A percentile compares a stretch with the other conserved stretches of the same genome.
Conservation (phyloP, 2,797 vertebrate species). For the Enteromius radiatus region DNA sequence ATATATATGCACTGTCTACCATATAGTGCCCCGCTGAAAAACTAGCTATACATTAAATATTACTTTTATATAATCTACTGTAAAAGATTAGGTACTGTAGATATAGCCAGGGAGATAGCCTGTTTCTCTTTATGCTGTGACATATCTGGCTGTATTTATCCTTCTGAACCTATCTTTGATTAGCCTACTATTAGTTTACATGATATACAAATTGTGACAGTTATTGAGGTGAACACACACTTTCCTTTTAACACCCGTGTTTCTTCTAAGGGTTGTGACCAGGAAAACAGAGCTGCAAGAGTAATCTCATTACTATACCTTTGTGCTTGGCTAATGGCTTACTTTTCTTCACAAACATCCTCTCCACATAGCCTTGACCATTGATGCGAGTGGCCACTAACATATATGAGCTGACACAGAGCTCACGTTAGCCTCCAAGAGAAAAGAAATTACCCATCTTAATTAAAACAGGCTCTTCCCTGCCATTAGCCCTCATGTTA, state of each 20-base stretch:
- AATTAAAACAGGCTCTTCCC: slow-evolving; percentile 43
- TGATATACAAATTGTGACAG: neutral
- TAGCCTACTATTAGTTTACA: neutral
- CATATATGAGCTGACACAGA: slow-evolving; percentile 18
- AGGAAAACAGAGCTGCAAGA: neutral
- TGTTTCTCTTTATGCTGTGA: neutral
- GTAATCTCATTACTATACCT: slow-evolving; percentile 16
- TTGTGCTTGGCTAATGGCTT: slow-evolving; percentile 13
- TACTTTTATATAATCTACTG: neutral
- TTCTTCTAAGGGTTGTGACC: neutral
- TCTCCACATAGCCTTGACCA: neutral
- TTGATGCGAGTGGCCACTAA: slow-evolving; percentile 23
- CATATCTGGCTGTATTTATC: neutral
- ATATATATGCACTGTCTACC: neutral
- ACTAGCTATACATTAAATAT: neutral
- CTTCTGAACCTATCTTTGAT: neutral
- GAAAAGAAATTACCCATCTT: slow-evolving; percentile 47
- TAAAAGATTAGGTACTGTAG: too few species aligned
- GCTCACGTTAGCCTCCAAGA: slow-evolving; percentile 25
- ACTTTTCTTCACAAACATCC: slow-evolving; percentile 11
- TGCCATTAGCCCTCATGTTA: slow-evolving; percentile 26
- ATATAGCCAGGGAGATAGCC: neutral
- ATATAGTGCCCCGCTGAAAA: neutral
- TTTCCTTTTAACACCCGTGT: neutral
- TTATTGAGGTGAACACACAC: slow-evolving; percentile 1